These are phyloP conservation scores for Erannis defoliaria DNA, from an alignment of 2,888 invertebrate genomes.

Conservation along the genomic window DNA sequence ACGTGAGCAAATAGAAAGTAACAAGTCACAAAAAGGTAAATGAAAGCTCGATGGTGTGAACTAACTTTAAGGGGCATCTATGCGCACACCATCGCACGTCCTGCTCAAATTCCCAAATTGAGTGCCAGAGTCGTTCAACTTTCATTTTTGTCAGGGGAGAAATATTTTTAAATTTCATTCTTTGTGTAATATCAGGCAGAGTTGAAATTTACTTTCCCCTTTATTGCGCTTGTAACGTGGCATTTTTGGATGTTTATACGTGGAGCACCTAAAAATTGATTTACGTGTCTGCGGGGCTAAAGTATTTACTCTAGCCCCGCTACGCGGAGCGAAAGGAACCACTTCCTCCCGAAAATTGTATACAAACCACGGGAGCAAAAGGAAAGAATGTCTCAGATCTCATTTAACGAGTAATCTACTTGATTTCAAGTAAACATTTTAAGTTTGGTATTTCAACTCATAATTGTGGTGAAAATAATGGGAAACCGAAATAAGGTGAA, in stretches of 20 bases:
- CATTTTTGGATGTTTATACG: constrained; percentile 13
- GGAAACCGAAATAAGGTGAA: too few species aligned
- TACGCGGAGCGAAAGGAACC: too few species aligned
- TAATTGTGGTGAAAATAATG: too few species aligned
- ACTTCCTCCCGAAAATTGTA: too few species aligned
- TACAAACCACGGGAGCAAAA: too few species aligned
- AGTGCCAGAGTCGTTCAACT: constrained; percentile 43
- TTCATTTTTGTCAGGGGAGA: constrained; percentile 45
- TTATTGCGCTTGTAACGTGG: constrained; percentile 18
- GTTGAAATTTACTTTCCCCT: constrained; percentile 29
- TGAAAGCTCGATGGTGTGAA: constrained; percentile 19
- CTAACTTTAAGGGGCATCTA: constrained; percentile 30
- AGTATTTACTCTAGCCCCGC: too few species aligned
- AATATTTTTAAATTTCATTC: constrained; percentile 42
- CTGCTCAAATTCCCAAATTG: constrained; percentile 41
- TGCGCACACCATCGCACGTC: constrained; percentile 35
- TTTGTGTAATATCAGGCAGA: constrained; percentile 18
- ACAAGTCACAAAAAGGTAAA: constrained; percentile 1
- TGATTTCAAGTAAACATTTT: too few species aligned
- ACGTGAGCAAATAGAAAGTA: constrained; percentile 1
- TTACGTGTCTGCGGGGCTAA: too few species aligned
- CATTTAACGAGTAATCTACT: too few species aligned
- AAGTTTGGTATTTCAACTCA: too few species aligned
- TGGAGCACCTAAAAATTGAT: too few species aligned
- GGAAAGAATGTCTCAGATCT: too few species aligned